These are phyloP conservation scores for Cheilosia urbana DNA, from an alignment of 2,888 invertebrate genomes.

Conservation along the genomic window DNA sequence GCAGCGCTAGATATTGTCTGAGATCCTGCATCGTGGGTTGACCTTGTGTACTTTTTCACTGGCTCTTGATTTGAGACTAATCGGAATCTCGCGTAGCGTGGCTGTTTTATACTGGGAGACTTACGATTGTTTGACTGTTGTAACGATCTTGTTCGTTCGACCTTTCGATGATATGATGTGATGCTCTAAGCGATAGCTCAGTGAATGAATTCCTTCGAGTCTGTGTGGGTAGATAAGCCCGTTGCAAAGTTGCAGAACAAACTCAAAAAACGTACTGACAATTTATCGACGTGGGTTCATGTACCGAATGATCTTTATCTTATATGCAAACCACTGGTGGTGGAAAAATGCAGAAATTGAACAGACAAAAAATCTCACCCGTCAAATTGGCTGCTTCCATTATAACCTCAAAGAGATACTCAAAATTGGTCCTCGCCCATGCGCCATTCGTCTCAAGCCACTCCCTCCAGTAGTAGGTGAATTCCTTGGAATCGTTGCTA, in stretches of 20 bases:
- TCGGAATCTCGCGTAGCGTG: not conserved
- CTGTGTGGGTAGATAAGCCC: no score
- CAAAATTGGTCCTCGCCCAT: slow-evolving; percentile 80
- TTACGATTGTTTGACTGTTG: not conserved
- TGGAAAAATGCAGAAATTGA: no score
- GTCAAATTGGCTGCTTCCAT: slow-evolving; percentile 79
- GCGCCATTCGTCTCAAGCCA: slow-evolving; percentile 74
- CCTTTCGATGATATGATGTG: not conserved
- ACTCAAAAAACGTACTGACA: no score
- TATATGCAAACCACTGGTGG: not conserved
- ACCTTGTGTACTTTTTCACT: not conserved
- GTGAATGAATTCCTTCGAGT: not conserved
- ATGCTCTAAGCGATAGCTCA: not conserved
- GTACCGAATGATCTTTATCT: no score
- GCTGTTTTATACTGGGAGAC: not conserved
- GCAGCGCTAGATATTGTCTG: not conserved
- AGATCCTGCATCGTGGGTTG: not conserved
- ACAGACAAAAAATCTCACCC: slow-evolving; percentile 65
- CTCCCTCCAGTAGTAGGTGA: slow-evolving; percentile 64
- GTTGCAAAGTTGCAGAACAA: no score
- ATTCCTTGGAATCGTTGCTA: slow-evolving; percentile 52
- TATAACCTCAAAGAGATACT: slow-evolving; percentile 79
- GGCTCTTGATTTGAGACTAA: not conserved
- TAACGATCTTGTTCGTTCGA: not conserved
- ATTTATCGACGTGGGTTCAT: not conserved